These are phyloP conservation scores for Dromiciops gliroides DNA, from an alignment of 2,113 vertebrate genomes.

Conservation along the genomic window DNA sequence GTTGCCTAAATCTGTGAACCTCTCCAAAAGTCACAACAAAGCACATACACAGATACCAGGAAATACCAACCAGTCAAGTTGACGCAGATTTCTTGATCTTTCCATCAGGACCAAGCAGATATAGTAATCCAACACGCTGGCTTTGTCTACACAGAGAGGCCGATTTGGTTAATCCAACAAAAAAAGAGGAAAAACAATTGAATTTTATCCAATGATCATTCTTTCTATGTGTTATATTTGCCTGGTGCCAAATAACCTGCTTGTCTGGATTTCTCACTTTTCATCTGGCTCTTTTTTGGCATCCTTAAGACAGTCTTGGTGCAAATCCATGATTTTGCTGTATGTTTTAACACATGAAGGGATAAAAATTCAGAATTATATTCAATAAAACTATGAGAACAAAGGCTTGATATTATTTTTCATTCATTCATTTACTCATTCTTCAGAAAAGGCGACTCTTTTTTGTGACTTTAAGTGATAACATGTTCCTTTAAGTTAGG, in stretches of 20 bases:
- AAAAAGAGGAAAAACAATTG: not conserved
- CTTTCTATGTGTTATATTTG: not conserved
- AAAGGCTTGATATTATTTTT: not conserved
- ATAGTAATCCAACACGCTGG: constrained; percentile 5
- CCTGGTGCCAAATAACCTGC: not conserved
- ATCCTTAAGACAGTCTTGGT: not conserved
- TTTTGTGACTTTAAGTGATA: not conserved
- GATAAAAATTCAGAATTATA: not conserved
- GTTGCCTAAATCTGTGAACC: not conserved
- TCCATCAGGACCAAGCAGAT: constrained; percentile 13
- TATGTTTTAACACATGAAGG: not conserved
- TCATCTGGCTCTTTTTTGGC: not conserved
- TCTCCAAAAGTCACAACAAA: not conserved
- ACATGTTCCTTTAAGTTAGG: not conserved
- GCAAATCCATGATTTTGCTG: not conserved
- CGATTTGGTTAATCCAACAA: constrained; percentile 19
- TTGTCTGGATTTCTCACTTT: not conserved
- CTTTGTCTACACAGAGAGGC: not conserved
- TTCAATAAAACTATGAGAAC: not conserved
- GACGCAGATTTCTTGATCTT: constrained; percentile 15
- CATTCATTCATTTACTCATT: not conserved
- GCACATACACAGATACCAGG: not conserved
- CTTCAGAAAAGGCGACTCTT: not conserved
- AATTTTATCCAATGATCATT: not conserved
- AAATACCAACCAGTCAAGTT: not conserved